These are phyloP conservation scores for Thecocarcelia acutangulata DNA, from an alignment of 2,888 invertebrate genomes.

Conservation along the genomic window DNA sequence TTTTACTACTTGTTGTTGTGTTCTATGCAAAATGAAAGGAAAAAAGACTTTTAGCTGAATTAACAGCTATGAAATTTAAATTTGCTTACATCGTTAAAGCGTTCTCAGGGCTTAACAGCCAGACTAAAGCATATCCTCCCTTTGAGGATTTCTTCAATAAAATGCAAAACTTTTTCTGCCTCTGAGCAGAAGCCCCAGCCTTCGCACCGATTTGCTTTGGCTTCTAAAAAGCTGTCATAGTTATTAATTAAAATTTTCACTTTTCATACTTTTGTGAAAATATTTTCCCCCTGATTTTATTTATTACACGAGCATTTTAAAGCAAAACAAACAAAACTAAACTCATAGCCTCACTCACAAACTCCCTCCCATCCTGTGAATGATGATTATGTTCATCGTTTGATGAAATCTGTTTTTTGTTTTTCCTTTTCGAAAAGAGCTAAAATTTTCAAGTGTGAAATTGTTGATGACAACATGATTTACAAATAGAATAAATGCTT, in stretches of 20 bases:
- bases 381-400: slow-evolving; percentile 32
- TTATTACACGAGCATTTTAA: slow-evolving; percentile 20
- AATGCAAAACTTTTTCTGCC: background rate
- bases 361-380: background rate
- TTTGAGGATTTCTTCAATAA: slow-evolving; percentile 14
- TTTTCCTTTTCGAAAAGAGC: slow-evolving; percentile 14
- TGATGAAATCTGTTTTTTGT: slow-evolving; percentile 54
- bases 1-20: slow-evolving; percentile 23
- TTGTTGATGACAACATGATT: slow-evolving; percentile 71
- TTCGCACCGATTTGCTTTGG: background rate
- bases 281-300: slow-evolving; percentile 37
- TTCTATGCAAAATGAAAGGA: slow-evolving; percentile 10
- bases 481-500: slow-evolving; percentile 59
- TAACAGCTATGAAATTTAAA: slow-evolving; percentile 43
- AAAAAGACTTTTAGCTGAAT: slow-evolving; percentile 31
- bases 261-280: slow-evolving; percentile 46
- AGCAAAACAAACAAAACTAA: background rate
- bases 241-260: slow-evolving; percentile 68
- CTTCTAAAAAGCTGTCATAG: slow-evolving; percentile 55
- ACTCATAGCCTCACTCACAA: slow-evolving; percentile 30
- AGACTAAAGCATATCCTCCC: background rate
- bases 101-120: background rate
- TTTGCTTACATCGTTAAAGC: slow-evolving; percentile 39
- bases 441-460: slow-evolving; percentile 68
- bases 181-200: slow-evolving; percentile 23